These are phyloP conservation scores for Oryzias woworae DNA, from an alignment of 2,113 vertebrate species.

Conservation along the genomic window DNA sequence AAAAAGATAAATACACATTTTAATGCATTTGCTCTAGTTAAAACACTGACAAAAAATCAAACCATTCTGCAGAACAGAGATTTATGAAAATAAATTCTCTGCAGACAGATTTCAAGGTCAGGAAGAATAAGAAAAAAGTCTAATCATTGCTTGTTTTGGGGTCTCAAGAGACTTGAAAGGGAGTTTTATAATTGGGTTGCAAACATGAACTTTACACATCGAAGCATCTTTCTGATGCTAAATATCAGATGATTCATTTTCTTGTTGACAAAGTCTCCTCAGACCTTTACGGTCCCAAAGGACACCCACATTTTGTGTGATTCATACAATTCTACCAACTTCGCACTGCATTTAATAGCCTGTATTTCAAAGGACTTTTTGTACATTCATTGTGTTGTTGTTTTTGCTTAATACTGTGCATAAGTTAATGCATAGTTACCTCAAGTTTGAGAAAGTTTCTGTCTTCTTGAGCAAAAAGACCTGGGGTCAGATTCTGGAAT, in stretches of 20 bases:
- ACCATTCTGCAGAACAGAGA: too few species aligned
- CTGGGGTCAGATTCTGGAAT: slow-evolving; percentile 3
- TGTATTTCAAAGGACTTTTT: neutral
- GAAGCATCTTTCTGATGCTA: slow-evolving; percentile 20
- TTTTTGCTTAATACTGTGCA: too few species aligned
- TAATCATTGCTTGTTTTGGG: neutral
- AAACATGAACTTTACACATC: slow-evolving; percentile 33
- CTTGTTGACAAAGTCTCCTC: slow-evolving; percentile 41
- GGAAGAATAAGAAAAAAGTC: too few species aligned
- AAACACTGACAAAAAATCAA: too few species aligned
- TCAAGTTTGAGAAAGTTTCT: neutral
- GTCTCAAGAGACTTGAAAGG: neutral
- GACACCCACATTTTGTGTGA: slow-evolving; percentile 54
- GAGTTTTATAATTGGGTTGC: slow-evolving; percentile 1
- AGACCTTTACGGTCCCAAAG: slow-evolving; percentile 36
- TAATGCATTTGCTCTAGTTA: too few species aligned
- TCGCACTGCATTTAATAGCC: slow-evolving; percentile 4
- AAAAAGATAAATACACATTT: too few species aligned
- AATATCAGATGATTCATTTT: slow-evolving; percentile 58
- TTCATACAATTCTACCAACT: slow-evolving; percentile 27
- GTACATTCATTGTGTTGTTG: neutral
- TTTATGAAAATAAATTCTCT: too few species aligned
- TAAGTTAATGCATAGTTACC: neutral
- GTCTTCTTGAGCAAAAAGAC: neutral
- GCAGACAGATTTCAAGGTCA: too few species aligned